Evolutionary conservation across 2,888 invertebrate species (phyloP).

Genomic region (Papilio demoleus): DNA sequence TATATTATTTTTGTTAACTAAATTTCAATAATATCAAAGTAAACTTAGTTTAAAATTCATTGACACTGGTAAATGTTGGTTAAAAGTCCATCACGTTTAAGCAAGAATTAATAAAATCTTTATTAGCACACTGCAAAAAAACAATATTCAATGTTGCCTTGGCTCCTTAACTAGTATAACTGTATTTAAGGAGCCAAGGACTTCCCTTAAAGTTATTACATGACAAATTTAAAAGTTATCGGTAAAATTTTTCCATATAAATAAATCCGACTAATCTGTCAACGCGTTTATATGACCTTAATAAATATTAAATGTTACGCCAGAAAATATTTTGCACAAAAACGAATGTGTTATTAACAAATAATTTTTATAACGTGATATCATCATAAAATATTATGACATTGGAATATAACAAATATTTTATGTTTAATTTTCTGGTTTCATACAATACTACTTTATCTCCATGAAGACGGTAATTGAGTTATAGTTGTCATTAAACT

Average conservation of each 20-base stretch:
- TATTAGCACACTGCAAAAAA: too few relatives aligned
- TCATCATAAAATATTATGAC: constrained; percentile 7
- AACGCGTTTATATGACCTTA: neutral
- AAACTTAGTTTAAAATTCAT: too few relatives aligned
- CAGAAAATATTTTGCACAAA: neutral
- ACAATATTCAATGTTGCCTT: neutral
- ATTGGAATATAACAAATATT: constrained; percentile 13
- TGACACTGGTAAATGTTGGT: too few relatives aligned
- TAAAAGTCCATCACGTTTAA: too few relatives aligned
- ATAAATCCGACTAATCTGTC: constrained; percentile 14
- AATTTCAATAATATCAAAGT: too few relatives aligned
- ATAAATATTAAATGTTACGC: constrained; percentile 5
- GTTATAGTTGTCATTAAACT: neutral
- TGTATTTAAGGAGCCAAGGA: too few relatives aligned
- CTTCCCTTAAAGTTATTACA: neutral
- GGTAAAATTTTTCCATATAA: neutral
- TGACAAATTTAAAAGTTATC: too few relatives aligned
- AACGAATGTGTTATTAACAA: constrained; percentile 2
- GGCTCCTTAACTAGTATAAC: too few relatives aligned
- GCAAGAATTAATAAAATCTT: too few relatives aligned
- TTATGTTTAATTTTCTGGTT: constrained; percentile 1
- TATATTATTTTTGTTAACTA: too few relatives aligned
- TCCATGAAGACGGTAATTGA: neutral
- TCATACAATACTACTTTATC: constrained; percentile 4
- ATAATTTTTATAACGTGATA: constrained; percentile 1